Percentiles rank a stretch among this genome's conserved stretches.
Conservation (phyloP, 2,113 vertebrate species). For the Serinus canaria region DNA sequence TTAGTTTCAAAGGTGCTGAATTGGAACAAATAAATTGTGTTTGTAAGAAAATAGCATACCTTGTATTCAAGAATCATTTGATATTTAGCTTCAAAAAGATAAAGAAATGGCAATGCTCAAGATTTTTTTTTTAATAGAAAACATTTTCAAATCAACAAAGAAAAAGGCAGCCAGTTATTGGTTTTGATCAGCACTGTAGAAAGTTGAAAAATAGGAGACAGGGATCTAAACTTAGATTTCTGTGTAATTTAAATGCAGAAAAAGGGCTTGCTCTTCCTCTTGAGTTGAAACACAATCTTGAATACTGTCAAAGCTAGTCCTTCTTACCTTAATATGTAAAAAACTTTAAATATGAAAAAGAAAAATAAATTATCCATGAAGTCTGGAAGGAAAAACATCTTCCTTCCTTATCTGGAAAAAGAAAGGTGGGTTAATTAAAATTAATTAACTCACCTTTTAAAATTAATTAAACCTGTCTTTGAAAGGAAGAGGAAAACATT, state of each 20-base stretch:
- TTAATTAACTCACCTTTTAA: too few relatives aligned
- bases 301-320: not conserved
- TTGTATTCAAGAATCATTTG: not conserved
- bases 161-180: rapidly evolving
- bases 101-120: not conserved
- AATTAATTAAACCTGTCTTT: not conserved
- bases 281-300: not conserved
- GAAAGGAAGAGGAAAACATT: not conserved
- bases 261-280: rapidly evolving
- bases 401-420: not conserved
- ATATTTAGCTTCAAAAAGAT: not conserved
- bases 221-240: not conserved
- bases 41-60: not conserved
- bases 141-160: not conserved
- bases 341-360: not conserved
- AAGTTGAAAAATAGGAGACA: not conserved
- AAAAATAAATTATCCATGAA: not conserved
- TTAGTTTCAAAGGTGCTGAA: not conserved
- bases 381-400: not conserved
- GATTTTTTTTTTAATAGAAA: not conserved
- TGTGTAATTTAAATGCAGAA: not conserved
- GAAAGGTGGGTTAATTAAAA: not conserved
- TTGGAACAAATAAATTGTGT: not conserved
- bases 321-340: not conserved
- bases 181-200: not conserved